phyloP scores from a whole-genome alignment of 2,888 invertebrate species.

The Polia nebulosa region DNA sequence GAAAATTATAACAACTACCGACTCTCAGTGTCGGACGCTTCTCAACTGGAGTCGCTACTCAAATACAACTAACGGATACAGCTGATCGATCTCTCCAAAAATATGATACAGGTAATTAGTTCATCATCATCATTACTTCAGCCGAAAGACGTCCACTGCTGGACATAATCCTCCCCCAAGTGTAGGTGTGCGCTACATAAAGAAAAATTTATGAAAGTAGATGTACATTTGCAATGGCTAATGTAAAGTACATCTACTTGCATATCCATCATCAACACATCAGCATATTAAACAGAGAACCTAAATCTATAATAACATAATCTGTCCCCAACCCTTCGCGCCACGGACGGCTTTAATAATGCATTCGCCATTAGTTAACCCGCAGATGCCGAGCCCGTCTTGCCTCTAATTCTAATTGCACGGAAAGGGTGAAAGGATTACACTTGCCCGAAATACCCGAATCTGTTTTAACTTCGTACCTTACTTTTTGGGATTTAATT shows the following conservation, averaged over 20 bases:
- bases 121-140: too few relatives aligned
- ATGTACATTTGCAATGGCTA: too few relatives aligned
- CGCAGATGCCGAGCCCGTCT: slow-evolving; percentile 86
- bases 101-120: too few relatives aligned
- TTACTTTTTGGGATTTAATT: slow-evolving; percentile 75
- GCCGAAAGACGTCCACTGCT: too few relatives aligned
- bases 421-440: slow-evolving; percentile 86
- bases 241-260: slow-evolving; percentile 24
- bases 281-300: slow-evolving; percentile 72
- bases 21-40: too few relatives aligned
- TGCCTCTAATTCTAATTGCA: slow-evolving; percentile 86
- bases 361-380: slow-evolving; percentile 89
- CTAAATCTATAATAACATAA: slow-evolving; percentile 85
- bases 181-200: too few relatives aligned
- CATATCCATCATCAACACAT: slow-evolving; percentile 68
- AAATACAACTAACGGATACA: too few relatives aligned
- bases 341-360: slow-evolving; percentile 86
- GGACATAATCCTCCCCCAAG: too few relatives aligned
- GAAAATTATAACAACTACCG: too few relatives aligned
- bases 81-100: too few relatives aligned
- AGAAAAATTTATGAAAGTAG: too few relatives aligned
- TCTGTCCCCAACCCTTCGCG: slow-evolving; percentile 86
- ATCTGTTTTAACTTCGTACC: slow-evolving; percentile 74
- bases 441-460: slow-evolving; percentile 75
- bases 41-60: too few relatives aligned